phyloP scores from a whole-genome alignment of 2,888 invertebrate genomes.

The Tenthredo notha region DNA sequence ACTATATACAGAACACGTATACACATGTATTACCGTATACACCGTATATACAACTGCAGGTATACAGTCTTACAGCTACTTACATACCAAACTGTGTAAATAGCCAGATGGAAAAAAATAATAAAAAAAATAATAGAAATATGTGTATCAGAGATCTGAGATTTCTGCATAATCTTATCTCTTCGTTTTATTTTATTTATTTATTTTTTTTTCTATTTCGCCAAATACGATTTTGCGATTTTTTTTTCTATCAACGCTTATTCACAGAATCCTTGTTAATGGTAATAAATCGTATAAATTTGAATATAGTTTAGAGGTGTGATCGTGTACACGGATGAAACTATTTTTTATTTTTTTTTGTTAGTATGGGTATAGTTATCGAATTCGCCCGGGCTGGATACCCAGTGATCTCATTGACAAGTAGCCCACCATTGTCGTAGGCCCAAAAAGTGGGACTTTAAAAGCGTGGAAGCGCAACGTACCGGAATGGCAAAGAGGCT shows the following conservation, averaged over 20 bases:
- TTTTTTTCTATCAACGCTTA: not conserved
- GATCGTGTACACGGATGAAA: not conserved
- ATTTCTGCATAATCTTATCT: not conserved
- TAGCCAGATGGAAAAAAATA: not conserved
- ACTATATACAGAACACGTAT: not conserved
- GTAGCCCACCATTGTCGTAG: constrained; percentile 75
- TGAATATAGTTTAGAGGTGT: not conserved
- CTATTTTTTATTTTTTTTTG: too few relatives aligned
- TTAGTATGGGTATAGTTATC: constrained; percentile 56
- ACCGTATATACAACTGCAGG: not conserved
- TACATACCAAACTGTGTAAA: not conserved
- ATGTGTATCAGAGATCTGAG: not conserved
- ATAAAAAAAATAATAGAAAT: not conserved
- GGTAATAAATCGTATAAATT: not conserved
- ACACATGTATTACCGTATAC: not conserved
- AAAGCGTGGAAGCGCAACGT: constrained; percentile 30
- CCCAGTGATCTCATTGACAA: constrained; percentile 76
- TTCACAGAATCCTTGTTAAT: not conserved
- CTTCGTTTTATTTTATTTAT: not conserved
- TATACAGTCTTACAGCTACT: not conserved
- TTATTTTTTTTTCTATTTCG: not conserved
- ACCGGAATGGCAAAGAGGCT: constrained; percentile 55
- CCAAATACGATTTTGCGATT: not conserved
- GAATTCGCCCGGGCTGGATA: constrained; percentile 68
- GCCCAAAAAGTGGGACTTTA: constrained; percentile 63